Conservation (phyloP, 23 tunicate genomes). For the Halocynthia aurantium region DNA sequence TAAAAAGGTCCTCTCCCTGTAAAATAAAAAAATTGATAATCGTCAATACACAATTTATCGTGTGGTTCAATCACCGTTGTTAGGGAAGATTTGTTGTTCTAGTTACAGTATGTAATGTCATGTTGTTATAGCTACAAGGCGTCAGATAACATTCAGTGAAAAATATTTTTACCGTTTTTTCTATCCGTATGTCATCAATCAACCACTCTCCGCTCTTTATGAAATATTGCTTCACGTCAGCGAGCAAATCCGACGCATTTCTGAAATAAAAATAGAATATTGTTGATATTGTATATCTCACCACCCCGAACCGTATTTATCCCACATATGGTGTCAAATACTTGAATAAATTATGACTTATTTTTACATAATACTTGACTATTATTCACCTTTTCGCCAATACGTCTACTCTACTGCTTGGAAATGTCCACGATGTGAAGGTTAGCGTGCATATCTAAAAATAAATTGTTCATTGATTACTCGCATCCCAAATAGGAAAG, state of each 20-base stretch:
- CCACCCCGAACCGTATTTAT: too few species aligned
- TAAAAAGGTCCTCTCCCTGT: too few species aligned
- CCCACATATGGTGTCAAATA: too few species aligned
- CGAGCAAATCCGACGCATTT: too few species aligned
- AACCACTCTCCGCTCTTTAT: slow-evolving; percentile 64
- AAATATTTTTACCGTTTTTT: slow-evolving; percentile 34
- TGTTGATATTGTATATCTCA: too few species aligned
- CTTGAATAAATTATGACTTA: background rate
- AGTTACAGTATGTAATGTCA: too few species aligned
- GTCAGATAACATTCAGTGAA: background rate
- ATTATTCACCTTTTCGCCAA: slow-evolving; percentile 7
- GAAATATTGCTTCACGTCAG: slow-evolving; percentile 26
- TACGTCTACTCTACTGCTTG: slow-evolving; percentile 27
- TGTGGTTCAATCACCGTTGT: too few species aligned
- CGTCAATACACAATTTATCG: too few species aligned
- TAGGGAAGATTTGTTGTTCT: too few species aligned
- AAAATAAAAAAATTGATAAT: too few species aligned
- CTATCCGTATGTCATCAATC: slow-evolving; percentile 25
- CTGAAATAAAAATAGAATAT: too few species aligned
- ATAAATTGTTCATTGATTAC: background rate
- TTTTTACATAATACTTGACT: background rate
- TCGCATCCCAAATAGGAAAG: background rate
- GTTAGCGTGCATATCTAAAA: slow-evolving; percentile 37
- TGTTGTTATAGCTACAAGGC: too few species aligned
- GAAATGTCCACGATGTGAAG: slow-evolving; percentile 42